Percentiles rank a stretch among this genome's conserved stretches.
Conservation (phyloP, 2,888 invertebrate species). For the Stramonita haemastoma region DNA sequence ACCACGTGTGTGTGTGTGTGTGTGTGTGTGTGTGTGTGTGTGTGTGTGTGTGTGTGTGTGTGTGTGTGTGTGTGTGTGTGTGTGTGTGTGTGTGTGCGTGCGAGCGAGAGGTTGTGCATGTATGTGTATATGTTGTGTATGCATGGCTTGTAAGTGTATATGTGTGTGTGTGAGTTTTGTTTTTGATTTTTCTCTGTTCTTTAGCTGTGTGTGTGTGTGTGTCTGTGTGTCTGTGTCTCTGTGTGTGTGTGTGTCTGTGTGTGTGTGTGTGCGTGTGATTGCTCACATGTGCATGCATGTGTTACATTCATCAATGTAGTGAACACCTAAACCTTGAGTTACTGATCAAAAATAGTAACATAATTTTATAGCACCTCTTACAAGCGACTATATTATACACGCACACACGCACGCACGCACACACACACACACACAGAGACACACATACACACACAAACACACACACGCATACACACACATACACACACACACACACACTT, state of each 20-base stretch:
- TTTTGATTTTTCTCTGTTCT: neutral
- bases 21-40: neutral
- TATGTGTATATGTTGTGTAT: neutral
- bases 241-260: neutral
- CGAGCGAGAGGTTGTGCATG: neutral
- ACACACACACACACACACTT: no score
- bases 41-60: neutral
- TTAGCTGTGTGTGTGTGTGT: neutral
- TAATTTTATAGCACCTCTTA: no score
- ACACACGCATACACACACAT: no score
- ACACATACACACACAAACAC: no score
- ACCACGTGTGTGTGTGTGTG: no score
- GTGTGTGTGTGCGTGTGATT: neutral
- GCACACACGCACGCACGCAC: no score
- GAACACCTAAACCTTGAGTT: no score
- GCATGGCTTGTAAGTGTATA: neutral
- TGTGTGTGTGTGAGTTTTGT: neutral
- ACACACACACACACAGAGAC: no score
- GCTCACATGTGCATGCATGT: no score
- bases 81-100: conserved; percentile 18
- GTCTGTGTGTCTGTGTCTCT: neutral
- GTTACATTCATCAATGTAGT: no score
- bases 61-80: neutral
- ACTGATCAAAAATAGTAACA: no score
- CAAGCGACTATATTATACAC: no score